A percentile compares a stretch with the other conserved stretches of the same genome.
phyloP scores from a whole-genome alignment of 1,140 invertebrate genomes.

The Pteromalus puparum region DNA sequence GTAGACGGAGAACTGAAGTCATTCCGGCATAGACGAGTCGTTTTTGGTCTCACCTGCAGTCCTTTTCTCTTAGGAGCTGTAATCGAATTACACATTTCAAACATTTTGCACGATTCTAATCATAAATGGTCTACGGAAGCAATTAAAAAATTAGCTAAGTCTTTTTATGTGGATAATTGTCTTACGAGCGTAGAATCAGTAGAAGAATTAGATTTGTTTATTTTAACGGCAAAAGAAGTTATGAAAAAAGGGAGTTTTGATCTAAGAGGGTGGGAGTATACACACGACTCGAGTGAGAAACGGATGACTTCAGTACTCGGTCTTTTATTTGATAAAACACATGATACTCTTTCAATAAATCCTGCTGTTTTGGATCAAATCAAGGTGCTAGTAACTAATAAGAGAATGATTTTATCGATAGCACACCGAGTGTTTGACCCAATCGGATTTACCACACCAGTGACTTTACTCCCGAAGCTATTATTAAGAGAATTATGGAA shows the following conservation, averaged over 20 bases:
- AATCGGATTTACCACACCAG: conserved; percentile 61
- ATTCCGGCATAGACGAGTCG: conserved; percentile 37
- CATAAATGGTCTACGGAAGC: conserved; percentile 10
- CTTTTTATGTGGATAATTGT: conserved; percentile 53
- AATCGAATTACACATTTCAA: conserved; percentile 19
- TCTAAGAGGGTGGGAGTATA: conserved; percentile 60
- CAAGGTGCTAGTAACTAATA: neutral
- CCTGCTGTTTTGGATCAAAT: neutral
- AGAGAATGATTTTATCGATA: conserved; percentile 53
- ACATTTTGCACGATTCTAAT: neutral
- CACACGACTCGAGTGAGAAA: neutral
- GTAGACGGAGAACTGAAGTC: conserved; percentile 47
- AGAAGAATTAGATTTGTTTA: conserved; percentile 55
- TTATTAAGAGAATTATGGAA: conserved; percentile 59
- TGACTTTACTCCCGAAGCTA: conserved; percentile 58
- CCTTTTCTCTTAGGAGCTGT: conserved; percentile 56
- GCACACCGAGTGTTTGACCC: conserved; percentile 63
- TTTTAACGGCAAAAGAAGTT: conserved; percentile 42
- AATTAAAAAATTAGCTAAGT: conserved; percentile 39
- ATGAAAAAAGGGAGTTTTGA: conserved; percentile 59
- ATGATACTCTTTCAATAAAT: conserved; percentile 51
- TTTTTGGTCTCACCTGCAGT: conserved; percentile 55
- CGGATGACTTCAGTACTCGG: conserved; percentile 54
- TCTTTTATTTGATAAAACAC: conserved; percentile 53
- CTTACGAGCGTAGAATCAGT: conserved; percentile 54